phyloP scores from a whole-genome alignment of 2,797 vertebrate species.

The Coregonus ussuriensis region DNA sequence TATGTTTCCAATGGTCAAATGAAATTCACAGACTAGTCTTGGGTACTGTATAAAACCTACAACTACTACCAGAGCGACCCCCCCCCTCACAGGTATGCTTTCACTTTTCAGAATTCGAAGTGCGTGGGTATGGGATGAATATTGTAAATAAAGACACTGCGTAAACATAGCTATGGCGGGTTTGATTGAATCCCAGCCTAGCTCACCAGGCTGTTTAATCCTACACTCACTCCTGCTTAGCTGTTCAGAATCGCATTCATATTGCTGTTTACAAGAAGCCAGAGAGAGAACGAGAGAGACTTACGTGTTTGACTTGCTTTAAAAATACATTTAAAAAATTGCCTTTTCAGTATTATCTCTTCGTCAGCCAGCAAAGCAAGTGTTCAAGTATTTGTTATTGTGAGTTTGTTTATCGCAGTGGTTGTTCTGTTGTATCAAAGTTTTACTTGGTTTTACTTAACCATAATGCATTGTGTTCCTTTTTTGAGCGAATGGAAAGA shows the following conservation, averaged over 20 bases:
- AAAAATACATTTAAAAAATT: conserved; percentile 25
- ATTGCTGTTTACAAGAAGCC: conserved; percentile 79
- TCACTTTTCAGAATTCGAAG: too few relatives aligned
- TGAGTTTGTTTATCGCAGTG: conserved; percentile 59
- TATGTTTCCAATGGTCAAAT: too few relatives aligned
- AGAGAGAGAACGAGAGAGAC: conserved; percentile 22
- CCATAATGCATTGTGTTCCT: conserved; percentile 51
- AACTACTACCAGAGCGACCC: too few relatives aligned
- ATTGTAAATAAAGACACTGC: too few relatives aligned
- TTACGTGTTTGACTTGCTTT: conserved; percentile 37
- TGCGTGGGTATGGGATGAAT: too few relatives aligned
- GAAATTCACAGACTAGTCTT: too few relatives aligned
- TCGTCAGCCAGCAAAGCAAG: conserved; percentile 59
- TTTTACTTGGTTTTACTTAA: conserved; percentile 52
- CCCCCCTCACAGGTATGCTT: too few relatives aligned
- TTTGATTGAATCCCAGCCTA: conserved; percentile 15
- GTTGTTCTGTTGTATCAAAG: conserved; percentile 45
- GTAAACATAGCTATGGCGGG: too few relatives aligned
- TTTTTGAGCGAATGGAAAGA: conserved; percentile 63
- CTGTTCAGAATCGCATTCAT: conserved; percentile 76
- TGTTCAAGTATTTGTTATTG: conserved; percentile 54
- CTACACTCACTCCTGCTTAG: conserved; percentile 62
- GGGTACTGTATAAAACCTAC: too few relatives aligned
- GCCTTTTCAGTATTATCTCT: conserved; percentile 68
- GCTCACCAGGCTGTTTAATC: conserved; percentile 56